These are phyloP conservation scores for Idaea biselata DNA, from an alignment of 2,888 invertebrate genomes.

Conservation along the genomic window DNA sequence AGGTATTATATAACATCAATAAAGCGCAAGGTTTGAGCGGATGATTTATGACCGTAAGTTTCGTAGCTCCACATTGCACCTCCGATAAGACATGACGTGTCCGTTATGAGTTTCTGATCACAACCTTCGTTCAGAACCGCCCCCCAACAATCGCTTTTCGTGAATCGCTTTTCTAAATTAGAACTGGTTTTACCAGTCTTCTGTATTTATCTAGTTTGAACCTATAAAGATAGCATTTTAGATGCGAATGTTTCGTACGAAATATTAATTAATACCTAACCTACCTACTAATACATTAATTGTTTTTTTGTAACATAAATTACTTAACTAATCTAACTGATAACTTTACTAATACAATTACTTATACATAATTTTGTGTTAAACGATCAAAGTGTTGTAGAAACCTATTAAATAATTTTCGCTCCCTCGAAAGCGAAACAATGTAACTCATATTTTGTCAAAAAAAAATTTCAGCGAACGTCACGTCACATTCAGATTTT, in stretches of 20 bases:
- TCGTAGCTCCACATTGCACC: conserved; percentile 49
- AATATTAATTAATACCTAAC: too few species aligned
- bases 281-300: too few species aligned
- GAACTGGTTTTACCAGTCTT: conserved; percentile 16
- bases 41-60: conserved; percentile 12
- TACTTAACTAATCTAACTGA: too few species aligned
- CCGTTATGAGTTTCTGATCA: conserved; percentile 71
- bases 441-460: background rate
- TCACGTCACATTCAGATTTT: too few species aligned
- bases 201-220: background rate
- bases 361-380: too few species aligned
- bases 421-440: background rate
- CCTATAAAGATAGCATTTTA: too few species aligned
- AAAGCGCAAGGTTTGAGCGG: too few species aligned
- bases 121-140: conserved; percentile 51
- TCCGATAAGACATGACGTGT: conserved; percentile 73
- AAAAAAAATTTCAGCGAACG: background rate
- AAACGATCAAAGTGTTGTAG: too few species aligned
- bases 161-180: conserved; percentile 36
- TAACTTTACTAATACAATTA: too few species aligned
- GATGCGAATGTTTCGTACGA: too few species aligned
- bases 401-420: background rate
- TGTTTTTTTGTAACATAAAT: too few species aligned
- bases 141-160: conserved; percentile 42
- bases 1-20: too few species aligned